Evolutionary conservation across 2,797 vertebrate species (phyloP).

Genomic region (Pipistrellus pygmaeus): DNA sequence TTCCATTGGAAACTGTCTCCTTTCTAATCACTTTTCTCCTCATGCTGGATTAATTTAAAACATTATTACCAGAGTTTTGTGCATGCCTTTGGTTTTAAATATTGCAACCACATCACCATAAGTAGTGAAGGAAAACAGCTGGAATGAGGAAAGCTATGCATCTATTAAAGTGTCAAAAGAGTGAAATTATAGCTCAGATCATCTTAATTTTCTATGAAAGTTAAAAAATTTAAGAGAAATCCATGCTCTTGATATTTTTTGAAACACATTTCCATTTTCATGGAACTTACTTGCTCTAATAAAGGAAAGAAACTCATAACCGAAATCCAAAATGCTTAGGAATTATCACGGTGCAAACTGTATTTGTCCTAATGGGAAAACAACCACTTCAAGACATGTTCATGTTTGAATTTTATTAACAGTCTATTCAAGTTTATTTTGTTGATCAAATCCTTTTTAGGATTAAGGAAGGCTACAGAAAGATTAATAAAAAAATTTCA

Average conservation of each 20-base stretch:
- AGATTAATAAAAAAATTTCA: background rate
- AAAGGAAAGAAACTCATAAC: constrained; percentile 44
- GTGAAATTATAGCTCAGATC: background rate
- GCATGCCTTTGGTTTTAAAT: background rate
- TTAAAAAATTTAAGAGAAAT: constrained; percentile 31
- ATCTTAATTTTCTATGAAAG: constrained; percentile 41
- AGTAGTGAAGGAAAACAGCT: constrained; percentile 26
- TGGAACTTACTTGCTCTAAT: constrained; percentile 57
- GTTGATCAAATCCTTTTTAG: background rate
- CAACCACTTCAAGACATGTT: background rate
- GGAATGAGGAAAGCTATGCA: constrained; percentile 40
- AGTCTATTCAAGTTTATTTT: constrained; percentile 42
- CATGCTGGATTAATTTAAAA: constrained; percentile 60
- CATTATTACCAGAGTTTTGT: constrained; percentile 25
- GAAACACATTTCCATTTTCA: constrained; percentile 53
- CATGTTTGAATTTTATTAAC: background rate
- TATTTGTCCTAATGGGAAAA: background rate
- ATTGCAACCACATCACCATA: constrained; percentile 24
- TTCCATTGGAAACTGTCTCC: constrained; percentile 68
- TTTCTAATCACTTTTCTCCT: constrained; percentile 42
- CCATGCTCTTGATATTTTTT: constrained; percentile 51
- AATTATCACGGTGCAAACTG: constrained; percentile 15
- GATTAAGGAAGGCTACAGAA: constrained; percentile 38
- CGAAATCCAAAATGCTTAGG: constrained; percentile 36
- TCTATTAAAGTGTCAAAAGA: background rate